Evolutionary conservation across 2,888 invertebrate species (phyloP).

Genomic region (Caenorhabditis sp.): DNA sequence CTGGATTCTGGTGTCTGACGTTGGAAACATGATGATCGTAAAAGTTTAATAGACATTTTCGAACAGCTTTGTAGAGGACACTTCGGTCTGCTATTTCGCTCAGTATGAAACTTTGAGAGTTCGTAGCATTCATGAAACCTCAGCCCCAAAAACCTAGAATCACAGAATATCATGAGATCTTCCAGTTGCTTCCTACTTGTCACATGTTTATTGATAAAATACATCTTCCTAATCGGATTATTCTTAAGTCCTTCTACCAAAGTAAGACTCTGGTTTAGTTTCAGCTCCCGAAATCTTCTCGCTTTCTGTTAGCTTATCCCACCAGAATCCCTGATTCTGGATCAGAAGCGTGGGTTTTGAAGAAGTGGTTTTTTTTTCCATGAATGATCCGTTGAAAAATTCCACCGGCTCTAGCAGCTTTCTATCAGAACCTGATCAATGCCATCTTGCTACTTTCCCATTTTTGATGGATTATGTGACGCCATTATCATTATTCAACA

Average conservation of each 20-base stretch:
- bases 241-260: not conserved
- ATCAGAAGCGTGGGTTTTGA: slow-evolving; percentile 1
- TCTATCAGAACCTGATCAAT: not conserved
- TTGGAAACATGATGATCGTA: slow-evolving; percentile 24
- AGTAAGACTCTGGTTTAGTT: not conserved
- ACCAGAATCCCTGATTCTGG: not conserved
- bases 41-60: slow-evolving; percentile 33
- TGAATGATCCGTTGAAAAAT: not conserved
- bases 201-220: not conserved
- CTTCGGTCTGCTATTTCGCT: not conserved
- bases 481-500: not conserved
- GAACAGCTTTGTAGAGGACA: not conserved
- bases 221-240: not conserved
- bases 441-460: not conserved
- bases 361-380: too few species aligned
- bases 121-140: not conserved
- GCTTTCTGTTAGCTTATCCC: not conserved
- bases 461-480: not conserved
- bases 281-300: not conserved
- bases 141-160: too few species aligned
- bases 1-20: slow-evolving; percentile 13
- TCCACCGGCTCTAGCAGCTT: not conserved
- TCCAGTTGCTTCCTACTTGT: not conserved
- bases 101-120: not conserved
- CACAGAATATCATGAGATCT: too few species aligned